Conservation (phyloP, 2,888 invertebrate genomes). For the Campoplex nolae region DNA sequence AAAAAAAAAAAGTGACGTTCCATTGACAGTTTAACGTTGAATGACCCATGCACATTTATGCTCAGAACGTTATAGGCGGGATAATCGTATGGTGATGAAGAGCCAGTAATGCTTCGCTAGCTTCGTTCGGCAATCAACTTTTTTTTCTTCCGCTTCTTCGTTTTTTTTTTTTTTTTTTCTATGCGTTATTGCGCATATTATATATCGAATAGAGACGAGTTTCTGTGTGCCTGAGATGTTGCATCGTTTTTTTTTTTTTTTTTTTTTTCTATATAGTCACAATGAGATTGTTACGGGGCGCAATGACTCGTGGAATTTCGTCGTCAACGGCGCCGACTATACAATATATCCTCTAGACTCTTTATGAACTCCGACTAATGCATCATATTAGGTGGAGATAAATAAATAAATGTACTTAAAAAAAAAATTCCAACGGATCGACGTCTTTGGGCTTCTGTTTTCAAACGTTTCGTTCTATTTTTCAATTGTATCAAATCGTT, state of each 20-base stretch:
- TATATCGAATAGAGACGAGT: conserved; percentile 53
- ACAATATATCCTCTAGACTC: conserved; percentile 65
- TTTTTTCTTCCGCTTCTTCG: conserved; percentile 54
- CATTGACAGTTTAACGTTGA: background rate
- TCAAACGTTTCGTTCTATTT: background rate
- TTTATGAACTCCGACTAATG: conserved; percentile 20
- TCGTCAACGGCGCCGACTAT: conserved; percentile 64
- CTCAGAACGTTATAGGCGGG: conserved; percentile 12
- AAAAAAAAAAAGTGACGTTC: background rate
- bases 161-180: conserved; percentile 18
- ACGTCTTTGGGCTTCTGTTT: background rate
- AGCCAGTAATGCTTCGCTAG: conserved; percentile 77
- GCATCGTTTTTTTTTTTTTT: conserved; percentile 17
- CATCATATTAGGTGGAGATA: background rate
- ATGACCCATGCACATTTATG: background rate
- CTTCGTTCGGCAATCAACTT: conserved; percentile 67
- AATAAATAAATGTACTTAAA: background rate
- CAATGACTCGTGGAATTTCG: conserved; percentile 70
- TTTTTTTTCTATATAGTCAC: conserved; percentile 19
- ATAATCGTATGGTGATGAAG: conserved; percentile 77
- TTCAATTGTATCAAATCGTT: background rate
- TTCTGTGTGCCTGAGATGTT: conserved; percentile 38
- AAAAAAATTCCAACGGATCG: too few species aligned
- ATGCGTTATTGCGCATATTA: conserved; percentile 40
- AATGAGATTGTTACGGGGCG: conserved; percentile 63